Base-by-base conservation (phyloP, 2,113 vertebrate genomes). In the Myodes glareolus region DNA sequence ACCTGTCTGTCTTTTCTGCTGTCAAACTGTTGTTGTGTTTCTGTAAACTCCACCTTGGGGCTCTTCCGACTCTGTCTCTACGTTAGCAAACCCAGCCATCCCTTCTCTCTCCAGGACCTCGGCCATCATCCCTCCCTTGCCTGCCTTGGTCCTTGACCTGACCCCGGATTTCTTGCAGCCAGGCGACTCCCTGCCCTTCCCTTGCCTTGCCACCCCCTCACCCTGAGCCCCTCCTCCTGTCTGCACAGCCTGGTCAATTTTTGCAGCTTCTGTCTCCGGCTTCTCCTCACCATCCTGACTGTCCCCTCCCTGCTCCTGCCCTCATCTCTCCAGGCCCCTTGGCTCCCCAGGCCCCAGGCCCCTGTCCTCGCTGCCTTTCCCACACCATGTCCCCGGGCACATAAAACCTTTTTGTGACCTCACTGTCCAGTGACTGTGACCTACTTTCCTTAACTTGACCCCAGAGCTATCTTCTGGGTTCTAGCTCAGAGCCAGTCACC, bases 331-430 rank as follows among this genome's bases (percentile, higher is more conserved):
- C 6, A 11, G 93, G 90, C 73, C 95, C 88, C 88, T 86, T 67
- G 92, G 94, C 88, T 95, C 45, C 65, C 90, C 85, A 72, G 87
- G 50, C 65, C 63, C 77, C 17, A 84, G 42, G 45, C 36, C 84
- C 87, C 52, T 4, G 72, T 93, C 73, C 80, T 50, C 92, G 73
- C 91, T 97, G 96, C 81, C 90, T 97, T 97, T 91, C 97, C 96
- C 96, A 97, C 97, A 98, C 96, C 97, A 98, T 97, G 96, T 90
- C 93, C 95, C 87, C 88, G 61, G 72, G 23, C 89, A 80, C 77
- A 97, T 92, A 97, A 97, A 96, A 97, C 78, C 94, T 97, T 96
- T 98, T 96, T 98, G 97, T 98, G 98, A 98, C 98, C 96, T 98
- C 98, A 98, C 90, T 93, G 91, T 81, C 33, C 67, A 92, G 89